phyloP scores from a whole-genome alignment of 2,888 invertebrate genomes.

The Gymnocheta viridis region DNA sequence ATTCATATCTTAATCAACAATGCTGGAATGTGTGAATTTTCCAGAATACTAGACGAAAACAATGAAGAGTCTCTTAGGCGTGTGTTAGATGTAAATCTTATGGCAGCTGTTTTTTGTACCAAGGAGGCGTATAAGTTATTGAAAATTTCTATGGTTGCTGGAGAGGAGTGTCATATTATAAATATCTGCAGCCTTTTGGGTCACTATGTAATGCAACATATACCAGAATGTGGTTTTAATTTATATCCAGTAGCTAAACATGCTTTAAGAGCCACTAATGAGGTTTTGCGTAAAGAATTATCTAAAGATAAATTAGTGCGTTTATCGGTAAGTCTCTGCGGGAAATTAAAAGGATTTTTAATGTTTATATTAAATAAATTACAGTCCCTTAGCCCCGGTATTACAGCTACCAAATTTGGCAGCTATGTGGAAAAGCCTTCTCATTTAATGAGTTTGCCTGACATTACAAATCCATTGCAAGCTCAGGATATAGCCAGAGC shows the following conservation, averaged over 20 bases:
- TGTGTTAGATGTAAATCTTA: conserved; percentile 82
- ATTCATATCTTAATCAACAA: conserved; percentile 84
- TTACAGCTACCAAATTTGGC: conserved; percentile 75
- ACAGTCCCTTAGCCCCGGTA: conserved; percentile 77
- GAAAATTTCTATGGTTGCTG: conserved; percentile 75
- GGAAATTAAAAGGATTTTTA: background rate
- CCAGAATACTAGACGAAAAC: conserved; percentile 73
- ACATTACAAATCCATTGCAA: conserved; percentile 70
- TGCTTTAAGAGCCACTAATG: conserved; percentile 75
- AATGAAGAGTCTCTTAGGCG: conserved; percentile 74
- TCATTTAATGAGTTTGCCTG: conserved; percentile 70
- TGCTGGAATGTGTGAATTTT: conserved; percentile 82
- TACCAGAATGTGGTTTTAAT: conserved; percentile 74
- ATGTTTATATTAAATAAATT: conserved; percentile 11
- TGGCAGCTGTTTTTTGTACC: conserved; percentile 81
- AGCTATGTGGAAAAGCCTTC: conserved; percentile 50
- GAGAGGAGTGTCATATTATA: conserved; percentile 82
- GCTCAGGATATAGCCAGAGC: conserved; percentile 75
- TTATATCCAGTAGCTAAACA: conserved; percentile 77
- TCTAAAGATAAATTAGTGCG: conserved; percentile 74
- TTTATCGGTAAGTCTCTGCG: conserved; percentile 73
- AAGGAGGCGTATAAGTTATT: conserved; percentile 82
- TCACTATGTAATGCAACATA: conserved; percentile 80
- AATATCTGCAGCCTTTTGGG: conserved; percentile 83
- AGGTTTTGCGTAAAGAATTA: conserved; percentile 76